phyloP scores from a whole-genome alignment of 2,888 invertebrate species.

The Caenorhabditis drosophilae region DNA sequence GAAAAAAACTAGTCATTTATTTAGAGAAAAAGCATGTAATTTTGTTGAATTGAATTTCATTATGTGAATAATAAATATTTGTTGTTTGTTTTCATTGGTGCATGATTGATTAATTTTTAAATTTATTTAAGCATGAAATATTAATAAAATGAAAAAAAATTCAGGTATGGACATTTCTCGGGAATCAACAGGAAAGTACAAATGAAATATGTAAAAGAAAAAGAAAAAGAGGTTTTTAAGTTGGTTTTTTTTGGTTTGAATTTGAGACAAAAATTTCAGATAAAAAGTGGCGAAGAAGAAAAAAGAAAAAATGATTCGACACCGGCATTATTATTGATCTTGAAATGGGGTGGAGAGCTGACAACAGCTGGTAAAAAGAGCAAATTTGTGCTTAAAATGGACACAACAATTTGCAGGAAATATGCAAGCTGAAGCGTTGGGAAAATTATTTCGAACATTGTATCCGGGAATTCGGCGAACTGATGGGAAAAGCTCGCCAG shows the following conservation, averaged over 20 bases:
- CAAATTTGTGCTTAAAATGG: conserved; percentile 16
- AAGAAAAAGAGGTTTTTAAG: conserved; percentile 14
- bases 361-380: conserved; percentile 84
- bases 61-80: conserved; percentile 2
- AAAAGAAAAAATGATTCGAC: conserved; percentile 74
- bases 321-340: conserved; percentile 90
- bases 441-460: conserved; percentile 97
- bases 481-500: conserved; percentile 63
- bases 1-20: too few species aligned
- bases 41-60: neutral
- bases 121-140: neutral
- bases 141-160: neutral
- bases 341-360: conserved; percentile 99
- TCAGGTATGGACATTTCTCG: conserved; percentile 97
- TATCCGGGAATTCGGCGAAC: conserved; percentile 77
- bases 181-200: conserved; percentile 99
- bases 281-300: conserved; percentile 29
- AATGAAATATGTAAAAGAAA: conserved; percentile 88
- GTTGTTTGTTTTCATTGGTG: conserved; percentile 4
- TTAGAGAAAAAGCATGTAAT: conserved; percentile 1
- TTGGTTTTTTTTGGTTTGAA: neutral
- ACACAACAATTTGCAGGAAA: conserved; percentile 27
- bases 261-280: conserved; percentile 8
- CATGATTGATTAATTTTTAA: conserved; percentile 2
- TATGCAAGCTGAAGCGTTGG: conserved; percentile 71